Conservation (phyloP, 2,888 invertebrate genomes). For the Caenorhabditis drosophilae region DNA sequence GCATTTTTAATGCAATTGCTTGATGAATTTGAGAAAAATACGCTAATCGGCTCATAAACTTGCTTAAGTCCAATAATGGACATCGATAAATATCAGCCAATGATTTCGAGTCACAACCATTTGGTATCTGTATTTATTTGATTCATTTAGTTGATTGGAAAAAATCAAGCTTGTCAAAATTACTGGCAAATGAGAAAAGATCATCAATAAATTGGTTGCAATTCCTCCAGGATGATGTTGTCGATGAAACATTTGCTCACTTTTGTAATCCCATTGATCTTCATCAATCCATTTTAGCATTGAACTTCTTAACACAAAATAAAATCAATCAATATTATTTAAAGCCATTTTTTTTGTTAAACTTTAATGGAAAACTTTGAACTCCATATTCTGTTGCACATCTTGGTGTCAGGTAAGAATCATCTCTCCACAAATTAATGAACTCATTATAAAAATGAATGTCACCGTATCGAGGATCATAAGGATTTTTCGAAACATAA, state of each 20-base stretch:
- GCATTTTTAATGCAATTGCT: conserved; percentile 83
- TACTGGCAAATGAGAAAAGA: conserved; percentile 62
- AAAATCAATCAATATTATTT: background rate
- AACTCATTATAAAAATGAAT: conserved; percentile 86
- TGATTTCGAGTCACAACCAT: conserved; percentile 17
- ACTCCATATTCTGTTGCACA: conserved; percentile 96
- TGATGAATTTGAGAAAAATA: conserved; percentile 81
- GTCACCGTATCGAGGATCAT: conserved; percentile 83
- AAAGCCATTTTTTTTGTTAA: conserved; percentile 3
- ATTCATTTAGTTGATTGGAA: no score
- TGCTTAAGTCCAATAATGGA: conserved; percentile 17
- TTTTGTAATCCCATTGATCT: conserved; percentile 33
- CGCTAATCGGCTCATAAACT: conserved; percentile 50
- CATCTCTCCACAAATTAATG: conserved; percentile 80
- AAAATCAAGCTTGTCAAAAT: no score
- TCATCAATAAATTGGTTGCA: conserved; percentile 57
- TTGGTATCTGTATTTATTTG: conserved; percentile 29
- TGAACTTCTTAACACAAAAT: conserved; percentile 26
- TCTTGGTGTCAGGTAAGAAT: conserved; percentile 81
- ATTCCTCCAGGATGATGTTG: conserved; percentile 86
- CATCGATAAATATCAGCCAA: conserved; percentile 20
- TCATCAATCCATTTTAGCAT: conserved; percentile 41
- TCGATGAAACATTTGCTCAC: conserved; percentile 74
- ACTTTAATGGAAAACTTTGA: conserved; percentile 80
- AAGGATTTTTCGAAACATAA: conserved; percentile 80